phyloP scores from a whole-genome alignment of 2,797 vertebrate genomes.

The Lepidocolaptes lacrymiger region DNA sequence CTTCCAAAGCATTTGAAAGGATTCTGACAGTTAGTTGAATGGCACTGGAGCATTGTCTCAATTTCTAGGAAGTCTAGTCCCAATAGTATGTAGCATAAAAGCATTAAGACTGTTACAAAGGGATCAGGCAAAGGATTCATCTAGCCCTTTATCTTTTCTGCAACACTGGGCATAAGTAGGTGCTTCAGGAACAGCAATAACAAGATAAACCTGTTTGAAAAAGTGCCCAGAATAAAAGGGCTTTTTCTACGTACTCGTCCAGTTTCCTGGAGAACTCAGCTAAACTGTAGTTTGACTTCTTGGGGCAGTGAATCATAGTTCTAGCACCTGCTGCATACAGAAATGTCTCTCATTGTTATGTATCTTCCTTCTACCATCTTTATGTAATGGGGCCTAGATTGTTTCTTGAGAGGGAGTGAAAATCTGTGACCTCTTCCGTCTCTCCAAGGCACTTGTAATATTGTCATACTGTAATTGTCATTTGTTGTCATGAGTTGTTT shows the following conservation, averaged over 20 bases:
- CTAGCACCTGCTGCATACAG: neutral
- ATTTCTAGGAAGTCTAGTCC: neutral
- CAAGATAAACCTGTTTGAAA: neutral
- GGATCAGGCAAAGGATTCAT: neutral
- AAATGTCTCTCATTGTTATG: neutral
- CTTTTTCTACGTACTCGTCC: fast-evolving
- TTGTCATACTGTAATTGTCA: neutral
- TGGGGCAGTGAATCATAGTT: neutral
- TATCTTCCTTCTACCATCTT: neutral
- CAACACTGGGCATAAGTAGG: neutral
- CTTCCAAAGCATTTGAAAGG: neutral
- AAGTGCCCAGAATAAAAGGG: neutral
- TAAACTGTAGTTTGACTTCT: neutral
- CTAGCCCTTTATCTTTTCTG: neutral
- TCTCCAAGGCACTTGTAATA: neutral
- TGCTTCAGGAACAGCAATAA: neutral
- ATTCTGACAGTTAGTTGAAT: neutral
- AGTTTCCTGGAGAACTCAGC: neutral
- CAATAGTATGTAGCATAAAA: neutral
- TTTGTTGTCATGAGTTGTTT: neutral
- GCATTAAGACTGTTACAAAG: neutral
- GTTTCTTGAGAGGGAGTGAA: neutral
- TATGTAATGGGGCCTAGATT: neutral
- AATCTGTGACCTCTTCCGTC: neutral
- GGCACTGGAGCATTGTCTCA: neutral